Conservation (phyloP, 2,797 vertebrate genomes). For the Pogonophryne albipinna region DNA sequence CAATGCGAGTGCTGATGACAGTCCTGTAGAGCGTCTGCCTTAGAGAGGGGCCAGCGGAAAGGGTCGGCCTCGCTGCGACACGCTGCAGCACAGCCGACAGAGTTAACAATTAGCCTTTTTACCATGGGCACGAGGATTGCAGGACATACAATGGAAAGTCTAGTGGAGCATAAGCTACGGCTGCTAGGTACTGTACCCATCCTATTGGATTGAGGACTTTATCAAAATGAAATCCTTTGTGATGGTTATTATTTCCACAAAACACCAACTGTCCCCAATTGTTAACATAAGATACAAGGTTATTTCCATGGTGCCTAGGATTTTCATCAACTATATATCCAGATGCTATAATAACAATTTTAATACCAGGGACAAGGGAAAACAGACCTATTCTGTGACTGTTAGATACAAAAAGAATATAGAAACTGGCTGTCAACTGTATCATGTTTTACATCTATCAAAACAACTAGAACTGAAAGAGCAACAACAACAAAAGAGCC, state of each 20-base stretch:
- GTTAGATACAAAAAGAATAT: not conserved
- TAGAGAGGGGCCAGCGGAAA: slow-evolving; percentile 74
- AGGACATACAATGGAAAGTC: slow-evolving; percentile 55
- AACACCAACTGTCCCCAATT: not conserved
- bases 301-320: not conserved
- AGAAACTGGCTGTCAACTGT: not conserved
- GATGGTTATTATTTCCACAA: not conserved
- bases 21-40: slow-evolving; percentile 61
- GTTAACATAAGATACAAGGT: not conserved
- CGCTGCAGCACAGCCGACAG: slow-evolving; percentile 18
- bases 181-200: slow-evolving; percentile 33
- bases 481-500: not conserved
- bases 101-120: slow-evolving; percentile 65
- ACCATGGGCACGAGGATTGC: slow-evolving; percentile 39
- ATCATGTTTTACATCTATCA: too few relatives aligned
- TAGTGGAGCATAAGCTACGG: slow-evolving; percentile 15
- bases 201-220: not conserved
- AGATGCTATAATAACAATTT: not conserved
- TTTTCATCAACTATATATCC: not conserved
- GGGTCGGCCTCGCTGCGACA: slow-evolving; percentile 49
- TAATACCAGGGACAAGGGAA: not conserved
- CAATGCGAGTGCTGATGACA: slow-evolving; percentile 89
- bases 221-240: not conserved
- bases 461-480: too few relatives aligned
- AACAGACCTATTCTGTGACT: not conserved